Evolutionary conservation across 2,888 invertebrate species (phyloP).

Genomic region (Nowickia ferox): DNA sequence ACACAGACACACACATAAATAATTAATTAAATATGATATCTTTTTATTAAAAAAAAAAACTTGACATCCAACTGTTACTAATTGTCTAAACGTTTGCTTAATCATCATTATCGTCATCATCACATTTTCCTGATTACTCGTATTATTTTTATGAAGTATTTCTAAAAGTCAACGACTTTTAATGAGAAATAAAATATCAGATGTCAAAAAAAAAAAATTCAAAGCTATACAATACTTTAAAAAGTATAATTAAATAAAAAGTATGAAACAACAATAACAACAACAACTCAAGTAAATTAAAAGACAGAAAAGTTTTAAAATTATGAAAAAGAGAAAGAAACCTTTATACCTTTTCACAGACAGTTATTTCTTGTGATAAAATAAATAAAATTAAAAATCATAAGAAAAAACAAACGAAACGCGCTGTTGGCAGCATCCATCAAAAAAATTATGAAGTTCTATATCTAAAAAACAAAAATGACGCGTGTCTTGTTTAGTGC

Average conservation of each 20-base stretch:
- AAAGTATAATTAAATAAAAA: constrained; percentile 47
- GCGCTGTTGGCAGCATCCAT: constrained; percentile 7
- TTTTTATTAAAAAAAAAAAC: constrained; percentile 22
- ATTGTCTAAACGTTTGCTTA: constrained; percentile 47
- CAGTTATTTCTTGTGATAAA: constrained; percentile 39
- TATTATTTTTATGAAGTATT: too few species aligned
- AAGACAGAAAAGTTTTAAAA: background rate
- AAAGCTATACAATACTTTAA: constrained; percentile 8
- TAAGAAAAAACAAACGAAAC: background rate
- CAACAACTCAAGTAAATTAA: constrained; percentile 33
- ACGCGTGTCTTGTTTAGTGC: constrained; percentile 57
- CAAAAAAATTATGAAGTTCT: constrained; percentile 24
- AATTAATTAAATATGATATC: constrained; percentile 32
- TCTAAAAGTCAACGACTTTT: constrained; percentile 57
- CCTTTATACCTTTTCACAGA: constrained; percentile 54
- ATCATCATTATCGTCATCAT: constrained; percentile 8
- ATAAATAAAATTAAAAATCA: constrained; percentile 32
- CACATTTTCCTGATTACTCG: background rate
- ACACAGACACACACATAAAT: background rate
- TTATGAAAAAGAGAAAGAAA: background rate
- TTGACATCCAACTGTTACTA: constrained; percentile 36
- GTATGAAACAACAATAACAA: constrained; percentile 1
- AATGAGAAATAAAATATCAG: constrained; percentile 54
- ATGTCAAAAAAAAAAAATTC: constrained; percentile 49
- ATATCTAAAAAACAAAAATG: constrained; percentile 19